Evolutionary conservation across 2,888 invertebrate species (phyloP).

Genomic region (Plebejus anna): DNA sequence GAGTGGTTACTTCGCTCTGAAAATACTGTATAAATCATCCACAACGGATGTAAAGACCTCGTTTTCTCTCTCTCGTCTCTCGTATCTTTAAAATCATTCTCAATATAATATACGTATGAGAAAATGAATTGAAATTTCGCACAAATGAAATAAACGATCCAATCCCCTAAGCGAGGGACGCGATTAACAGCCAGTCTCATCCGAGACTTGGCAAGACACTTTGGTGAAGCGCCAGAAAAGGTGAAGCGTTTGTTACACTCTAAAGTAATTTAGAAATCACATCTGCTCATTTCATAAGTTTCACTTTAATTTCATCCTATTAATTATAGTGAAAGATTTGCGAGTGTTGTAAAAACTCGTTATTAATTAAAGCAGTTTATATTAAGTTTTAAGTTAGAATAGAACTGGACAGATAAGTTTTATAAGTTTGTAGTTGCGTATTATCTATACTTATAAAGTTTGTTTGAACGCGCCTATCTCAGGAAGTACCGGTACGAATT

Average conservation of each 20-base stretch:
- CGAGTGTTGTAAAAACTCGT: neutral
- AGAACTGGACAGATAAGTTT: neutral
- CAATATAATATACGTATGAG: neutral
- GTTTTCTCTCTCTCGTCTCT: too few species aligned
- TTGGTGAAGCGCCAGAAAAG: constrained; percentile 15
- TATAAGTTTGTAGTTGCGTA: too few species aligned
- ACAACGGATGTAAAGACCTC: too few species aligned
- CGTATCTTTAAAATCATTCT: neutral
- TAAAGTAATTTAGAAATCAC: constrained; percentile 15
- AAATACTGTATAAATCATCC: too few species aligned
- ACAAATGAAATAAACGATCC: constrained; percentile 7
- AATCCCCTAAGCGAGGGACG: constrained; percentile 7
- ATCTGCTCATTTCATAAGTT: constrained; percentile 19
- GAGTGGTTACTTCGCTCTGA: too few species aligned
- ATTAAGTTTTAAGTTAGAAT: neutral
- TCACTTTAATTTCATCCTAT: neutral
- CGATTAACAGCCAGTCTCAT: constrained; percentile 17
- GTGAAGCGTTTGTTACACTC: constrained; percentile 9
- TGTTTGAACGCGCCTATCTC: too few species aligned
- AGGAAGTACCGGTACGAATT: too few species aligned
- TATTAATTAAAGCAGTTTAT: constrained; percentile 12
- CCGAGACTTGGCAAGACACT: constrained; percentile 18
- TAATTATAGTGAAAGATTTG: constrained; percentile 3
- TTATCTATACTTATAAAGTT: too few species aligned
- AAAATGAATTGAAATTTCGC: neutral